Conservation (phyloP, 2,113 vertebrate species). For the Bostrychus sinensis region DNA sequence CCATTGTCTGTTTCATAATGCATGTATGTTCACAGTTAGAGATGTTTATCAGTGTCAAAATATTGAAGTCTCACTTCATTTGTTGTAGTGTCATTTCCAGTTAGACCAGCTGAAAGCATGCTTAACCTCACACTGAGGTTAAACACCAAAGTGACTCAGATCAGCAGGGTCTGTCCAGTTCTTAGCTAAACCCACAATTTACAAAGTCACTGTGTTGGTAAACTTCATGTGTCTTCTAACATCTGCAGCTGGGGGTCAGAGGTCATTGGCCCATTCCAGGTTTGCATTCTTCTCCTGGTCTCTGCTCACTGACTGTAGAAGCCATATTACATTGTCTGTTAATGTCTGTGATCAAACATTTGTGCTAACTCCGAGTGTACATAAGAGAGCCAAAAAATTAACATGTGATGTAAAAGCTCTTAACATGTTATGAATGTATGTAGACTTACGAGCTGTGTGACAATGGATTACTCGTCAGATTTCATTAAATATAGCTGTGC, state of each 20-base stretch:
- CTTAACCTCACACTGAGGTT: neutral
- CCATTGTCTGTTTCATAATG: slow-evolving; percentile 20
- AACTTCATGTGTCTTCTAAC: slow-evolving; percentile 26
- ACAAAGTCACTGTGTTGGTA: too few species aligned
- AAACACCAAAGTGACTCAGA: slow-evolving; percentile 24
- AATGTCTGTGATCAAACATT: slow-evolving; percentile 57
- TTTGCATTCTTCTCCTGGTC: slow-evolving; percentile 17
- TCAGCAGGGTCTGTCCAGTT: too few species aligned
- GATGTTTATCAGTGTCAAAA: neutral
- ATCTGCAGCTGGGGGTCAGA: slow-evolving; percentile 38
- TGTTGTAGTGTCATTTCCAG: too few species aligned
- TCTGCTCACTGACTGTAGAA: slow-evolving; percentile 63
- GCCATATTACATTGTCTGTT: slow-evolving; percentile 61
- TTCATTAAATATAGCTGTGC: slow-evolving; percentile 80
- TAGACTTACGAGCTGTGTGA: slow-evolving; percentile 69
- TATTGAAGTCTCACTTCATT: too few species aligned
- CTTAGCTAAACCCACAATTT: too few species aligned
- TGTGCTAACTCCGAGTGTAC: slow-evolving; percentile 64
- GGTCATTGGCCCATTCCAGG: slow-evolving; percentile 14
- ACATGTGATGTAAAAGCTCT: slow-evolving; percentile 44
- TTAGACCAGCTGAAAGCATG: slow-evolving; percentile 7
- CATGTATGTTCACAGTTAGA: slow-evolving; percentile 36
- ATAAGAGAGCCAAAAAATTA: slow-evolving; percentile 44
- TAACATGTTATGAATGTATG: slow-evolving; percentile 71
- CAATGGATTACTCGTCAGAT: slow-evolving; percentile 63